These are phyloP conservation scores for Fratercula arctica DNA, from an alignment of 2,797 vertebrate species.

Conservation along the genomic window DNA sequence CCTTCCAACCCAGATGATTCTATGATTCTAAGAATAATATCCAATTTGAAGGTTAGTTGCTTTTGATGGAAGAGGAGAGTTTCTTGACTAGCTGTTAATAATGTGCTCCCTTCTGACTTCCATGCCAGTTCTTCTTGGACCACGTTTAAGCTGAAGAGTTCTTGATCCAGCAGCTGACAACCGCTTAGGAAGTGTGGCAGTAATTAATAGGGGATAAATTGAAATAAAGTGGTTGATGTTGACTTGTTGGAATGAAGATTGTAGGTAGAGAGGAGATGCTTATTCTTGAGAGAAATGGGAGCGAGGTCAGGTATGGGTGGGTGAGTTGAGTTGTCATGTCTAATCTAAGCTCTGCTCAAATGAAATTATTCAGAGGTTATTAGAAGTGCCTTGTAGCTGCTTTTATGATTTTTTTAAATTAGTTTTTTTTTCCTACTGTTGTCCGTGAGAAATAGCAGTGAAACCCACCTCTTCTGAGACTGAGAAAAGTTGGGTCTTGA, in stretches of 20 bases:
- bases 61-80: not conserved
- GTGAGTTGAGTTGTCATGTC: not conserved
- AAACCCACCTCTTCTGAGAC: not conserved
- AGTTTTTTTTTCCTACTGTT: accelerated
- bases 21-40: not conserved
- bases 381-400: not conserved
- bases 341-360: not conserved
- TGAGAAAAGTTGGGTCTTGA: not conserved
- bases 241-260: not conserved
- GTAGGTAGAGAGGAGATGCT: not conserved
- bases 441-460: not conserved
- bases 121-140: not conserved
- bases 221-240: not conserved
- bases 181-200: not conserved
- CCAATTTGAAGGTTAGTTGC: not conserved
- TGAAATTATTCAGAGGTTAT: not conserved
- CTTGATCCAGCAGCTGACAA: not conserved
- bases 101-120: not conserved
- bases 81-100: not conserved
- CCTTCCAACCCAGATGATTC: not conserved
- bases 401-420: not conserved
- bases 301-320: not conserved
- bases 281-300: not conserved
- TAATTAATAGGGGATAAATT: not conserved
- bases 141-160: not conserved